Evolutionary conservation across 2,797 vertebrate species (phyloP), one percentile per base, ranked within the genome.

Genomic region (Thalassophryne amazonica): DNA sequence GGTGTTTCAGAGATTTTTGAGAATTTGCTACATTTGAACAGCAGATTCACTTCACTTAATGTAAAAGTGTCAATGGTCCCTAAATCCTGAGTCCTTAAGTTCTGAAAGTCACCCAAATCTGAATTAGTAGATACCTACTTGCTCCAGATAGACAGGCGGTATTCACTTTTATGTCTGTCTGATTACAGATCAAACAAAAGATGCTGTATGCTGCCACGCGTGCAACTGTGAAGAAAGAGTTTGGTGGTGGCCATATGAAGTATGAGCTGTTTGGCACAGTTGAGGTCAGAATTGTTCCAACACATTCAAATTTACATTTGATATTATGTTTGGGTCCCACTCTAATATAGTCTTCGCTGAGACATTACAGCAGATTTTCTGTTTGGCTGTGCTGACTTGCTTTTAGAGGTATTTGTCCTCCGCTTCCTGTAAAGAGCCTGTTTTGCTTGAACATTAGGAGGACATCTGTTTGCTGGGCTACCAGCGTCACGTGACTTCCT

Each of bases 141-240:
- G 4, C 12, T 21, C 8, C 4, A 16, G 6, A 15, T 2, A 25
- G 17, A 45, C n/a, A 21, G 21, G 14, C 29, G 11, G 1, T 16
- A 23, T 6, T 8, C 14, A 10, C 39, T 18, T 12, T 3, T 9
- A 4, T 23, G 28, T 67, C 35, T 51, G 25, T 25, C n/a, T 33
- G 47, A 12, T 14, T 20, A 0, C 82, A 99, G 97, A 95, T 98
- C 27, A 94, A 97, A 85, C 95, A 95, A 63, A 99, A 99, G 90
- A 99, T 99, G 97, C 58, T 98, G 14, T 99, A 99, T 0, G 96
- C 97, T 0, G 97, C 96, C 53, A 98, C 97, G 0, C 91, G 97
- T 9, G 95, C 95, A n/a, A 99, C 95, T 0, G 93, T 99, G 77
- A 99, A 98, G 87, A 99, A 99, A 67, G 97, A 99, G 71, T 99